phyloP scores from a whole-genome alignment of 37 sponge, comb jelly and placozoan genomes.

The Halisarca cf. caerulea region DNA sequence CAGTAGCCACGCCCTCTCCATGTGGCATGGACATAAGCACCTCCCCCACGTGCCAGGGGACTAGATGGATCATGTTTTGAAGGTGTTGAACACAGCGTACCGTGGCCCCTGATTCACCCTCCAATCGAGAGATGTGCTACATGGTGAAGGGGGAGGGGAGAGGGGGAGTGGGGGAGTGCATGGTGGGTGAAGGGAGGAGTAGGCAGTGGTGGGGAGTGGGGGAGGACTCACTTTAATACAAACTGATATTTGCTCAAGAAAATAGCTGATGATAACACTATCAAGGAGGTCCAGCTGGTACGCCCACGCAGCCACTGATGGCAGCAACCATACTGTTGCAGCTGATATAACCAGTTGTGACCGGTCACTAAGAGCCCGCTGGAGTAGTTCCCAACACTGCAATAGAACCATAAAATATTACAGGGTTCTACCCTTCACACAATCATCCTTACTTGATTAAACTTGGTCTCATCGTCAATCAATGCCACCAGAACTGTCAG shows the following conservation, averaged over 20 bases:
- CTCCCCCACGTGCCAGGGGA: slow-evolving; percentile 69
- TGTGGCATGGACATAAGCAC: slow-evolving; percentile 47
- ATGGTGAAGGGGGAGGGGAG: not conserved
- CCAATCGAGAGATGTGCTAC: slow-evolving; percentile 72
- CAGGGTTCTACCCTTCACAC: not conserved
- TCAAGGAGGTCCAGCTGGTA: slow-evolving; percentile 77
- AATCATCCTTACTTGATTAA: slow-evolving; percentile 46
- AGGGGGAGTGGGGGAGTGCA: not conserved
- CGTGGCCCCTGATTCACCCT: slow-evolving; percentile 66
- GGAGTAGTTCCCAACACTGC: slow-evolving; percentile 80
- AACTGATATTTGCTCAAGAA: slow-evolving; percentile 64
- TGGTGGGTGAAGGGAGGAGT: not conserved
- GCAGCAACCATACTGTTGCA: slow-evolving; percentile 61
- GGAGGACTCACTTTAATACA: slow-evolving; percentile 72
- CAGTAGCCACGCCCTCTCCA: not conserved
- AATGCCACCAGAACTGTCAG: slow-evolving; percentile 77
- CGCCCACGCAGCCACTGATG: slow-evolving; percentile 85
- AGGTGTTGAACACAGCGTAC: slow-evolving; percentile 70
- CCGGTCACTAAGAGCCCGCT: slow-evolving; percentile 63
- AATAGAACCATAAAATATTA: not conserved
- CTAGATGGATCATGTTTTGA: slow-evolving; percentile 68
- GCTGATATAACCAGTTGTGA: slow-evolving; percentile 69
- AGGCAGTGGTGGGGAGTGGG: too few species aligned
- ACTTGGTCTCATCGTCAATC: slow-evolving; percentile 81
- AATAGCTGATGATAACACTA: slow-evolving; percentile 54